phyloP scores from a whole-genome alignment of 1,140 invertebrate genomes.

The Cardiocondyla obscurior region DNA sequence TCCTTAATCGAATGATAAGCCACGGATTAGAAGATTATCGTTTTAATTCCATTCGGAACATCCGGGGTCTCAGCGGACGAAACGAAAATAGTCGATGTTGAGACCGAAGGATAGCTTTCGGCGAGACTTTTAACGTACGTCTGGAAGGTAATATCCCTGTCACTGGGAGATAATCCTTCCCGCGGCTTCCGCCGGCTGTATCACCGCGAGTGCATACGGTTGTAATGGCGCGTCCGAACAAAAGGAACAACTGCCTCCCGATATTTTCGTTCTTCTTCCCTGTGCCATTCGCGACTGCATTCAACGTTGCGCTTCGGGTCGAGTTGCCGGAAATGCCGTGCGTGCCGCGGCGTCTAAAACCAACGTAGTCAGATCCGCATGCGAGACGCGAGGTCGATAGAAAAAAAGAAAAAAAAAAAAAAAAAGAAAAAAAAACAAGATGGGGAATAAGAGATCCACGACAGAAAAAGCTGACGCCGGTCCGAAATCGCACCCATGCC shows the following conservation, averaged over 20 bases:
- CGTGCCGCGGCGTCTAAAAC: constrained; percentile 74
- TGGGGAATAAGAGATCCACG: constrained; percentile 20
- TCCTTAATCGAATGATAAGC: not conserved
- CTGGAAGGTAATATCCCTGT: constrained; percentile 28
- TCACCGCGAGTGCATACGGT: not conserved
- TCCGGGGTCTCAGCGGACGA: not conserved
- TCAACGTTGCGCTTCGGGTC: constrained; percentile 63
- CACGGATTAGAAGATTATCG: not conserved
- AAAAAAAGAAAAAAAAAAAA: constrained; percentile 44
- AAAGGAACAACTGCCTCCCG: constrained; percentile 19
- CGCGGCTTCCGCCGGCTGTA: constrained; percentile 4
- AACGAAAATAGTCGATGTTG: not conserved
- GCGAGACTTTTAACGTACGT: constrained; percentile 15
- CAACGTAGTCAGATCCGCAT: constrained; percentile 62
- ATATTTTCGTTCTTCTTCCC: constrained; percentile 47
- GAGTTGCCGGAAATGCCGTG: constrained; percentile 80
- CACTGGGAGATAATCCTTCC: constrained; percentile 29
- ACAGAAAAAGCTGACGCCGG: constrained; percentile 54
- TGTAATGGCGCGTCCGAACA: constrained; percentile 26
- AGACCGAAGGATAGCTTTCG: not conserved
- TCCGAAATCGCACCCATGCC: not conserved
- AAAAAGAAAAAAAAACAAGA: constrained; percentile 63
- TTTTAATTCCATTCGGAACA: not conserved
- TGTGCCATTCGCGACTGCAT: constrained; percentile 20
- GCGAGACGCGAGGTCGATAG: constrained; percentile 66